Percentiles rank a stretch among this genome's conserved stretches.
Conservation (phyloP, 2,888 invertebrate species). For the Drosophila rubida region DNA sequence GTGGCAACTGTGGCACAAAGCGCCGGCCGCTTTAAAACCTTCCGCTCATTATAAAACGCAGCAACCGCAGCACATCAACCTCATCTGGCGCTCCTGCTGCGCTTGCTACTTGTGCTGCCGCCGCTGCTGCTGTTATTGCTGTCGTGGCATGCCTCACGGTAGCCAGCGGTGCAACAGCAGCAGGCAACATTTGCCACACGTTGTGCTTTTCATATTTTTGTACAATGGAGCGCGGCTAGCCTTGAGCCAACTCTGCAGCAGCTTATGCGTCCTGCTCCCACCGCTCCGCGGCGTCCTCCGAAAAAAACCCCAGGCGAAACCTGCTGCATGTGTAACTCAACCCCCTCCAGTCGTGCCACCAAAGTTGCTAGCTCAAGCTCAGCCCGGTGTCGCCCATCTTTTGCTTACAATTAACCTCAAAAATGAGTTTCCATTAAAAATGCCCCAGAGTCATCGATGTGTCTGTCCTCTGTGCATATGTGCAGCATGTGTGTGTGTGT, state of each 20-base stretch:
- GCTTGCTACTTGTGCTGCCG: conserved; percentile 7
- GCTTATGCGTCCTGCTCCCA: neutral
- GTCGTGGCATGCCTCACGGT: conserved; percentile 46
- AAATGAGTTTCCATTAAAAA: conserved; percentile 79
- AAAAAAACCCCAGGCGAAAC: neutral
- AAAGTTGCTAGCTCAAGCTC: neutral
- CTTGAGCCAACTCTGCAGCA: conserved; percentile 53
- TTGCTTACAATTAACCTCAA: conserved; percentile 78
- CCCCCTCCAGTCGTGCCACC: neutral
- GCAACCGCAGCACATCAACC: conserved; percentile 59
- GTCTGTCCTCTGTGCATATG: conserved; percentile 25
- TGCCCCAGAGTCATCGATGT: conserved; percentile 76
- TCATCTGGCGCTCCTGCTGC: conserved; percentile 47
- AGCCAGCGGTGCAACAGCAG: conserved; percentile 31
- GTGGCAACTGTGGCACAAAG: conserved; percentile 37
- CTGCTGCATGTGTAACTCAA: conserved; percentile 19
- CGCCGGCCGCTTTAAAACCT: conserved; percentile 59
- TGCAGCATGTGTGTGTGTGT: conserved; percentile 13
- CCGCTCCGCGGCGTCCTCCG: neutral
- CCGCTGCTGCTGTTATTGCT: conserved; percentile 22
- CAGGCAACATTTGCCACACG: conserved; percentile 53
- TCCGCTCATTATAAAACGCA: conserved; percentile 73
- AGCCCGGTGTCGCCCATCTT: conserved; percentile 46
- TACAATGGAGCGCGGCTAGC: conserved; percentile 66
- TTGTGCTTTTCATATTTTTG: conserved; percentile 73